Evolutionary conservation across 2,113 vertebrate genomes (phyloP).

Genomic region (Ptilonorhynchus violaceus): DNA sequence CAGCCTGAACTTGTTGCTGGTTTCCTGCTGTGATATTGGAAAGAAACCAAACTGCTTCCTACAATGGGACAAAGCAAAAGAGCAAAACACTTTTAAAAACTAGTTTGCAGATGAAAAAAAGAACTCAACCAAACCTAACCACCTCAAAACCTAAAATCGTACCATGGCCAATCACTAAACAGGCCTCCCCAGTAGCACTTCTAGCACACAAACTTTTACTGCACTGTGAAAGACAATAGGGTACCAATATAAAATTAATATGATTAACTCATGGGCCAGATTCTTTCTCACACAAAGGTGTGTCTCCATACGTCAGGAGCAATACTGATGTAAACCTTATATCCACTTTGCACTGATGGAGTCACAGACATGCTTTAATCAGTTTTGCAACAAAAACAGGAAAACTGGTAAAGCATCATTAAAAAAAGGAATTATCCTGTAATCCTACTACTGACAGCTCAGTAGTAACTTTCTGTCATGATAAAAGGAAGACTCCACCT

Average conservation of each 20-base stretch:
- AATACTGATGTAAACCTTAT: neutral
- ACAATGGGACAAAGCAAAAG: constrained; percentile 54
- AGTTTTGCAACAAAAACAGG: neutral
- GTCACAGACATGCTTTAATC: neutral
- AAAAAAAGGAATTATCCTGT: neutral
- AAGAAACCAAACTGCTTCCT: constrained; percentile 99
- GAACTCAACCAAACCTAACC: neutral
- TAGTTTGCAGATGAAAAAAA: neutral
- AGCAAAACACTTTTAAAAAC: neutral
- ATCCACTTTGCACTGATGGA: neutral
- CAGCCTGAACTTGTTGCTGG: constrained; percentile 98
- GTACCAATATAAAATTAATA: neutral
- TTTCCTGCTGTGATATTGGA: constrained; percentile 99
- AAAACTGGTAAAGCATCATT: neutral
- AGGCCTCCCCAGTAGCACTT: neutral
- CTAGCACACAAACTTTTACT: neutral
- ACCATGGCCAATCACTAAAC: neutral
- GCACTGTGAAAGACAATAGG: neutral
- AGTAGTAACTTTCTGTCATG: neutral
- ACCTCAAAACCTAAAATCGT: neutral
- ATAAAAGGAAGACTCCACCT: neutral
- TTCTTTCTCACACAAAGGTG: neutral
- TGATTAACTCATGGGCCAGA: neutral
- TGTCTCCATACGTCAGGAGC: neutral
- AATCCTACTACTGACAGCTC: neutral